Evolutionary conservation across 2,113 vertebrate genomes (phyloP), one percentile per base, ranked within the genome.

Genomic region (Chaenogobius annularis): DNA sequence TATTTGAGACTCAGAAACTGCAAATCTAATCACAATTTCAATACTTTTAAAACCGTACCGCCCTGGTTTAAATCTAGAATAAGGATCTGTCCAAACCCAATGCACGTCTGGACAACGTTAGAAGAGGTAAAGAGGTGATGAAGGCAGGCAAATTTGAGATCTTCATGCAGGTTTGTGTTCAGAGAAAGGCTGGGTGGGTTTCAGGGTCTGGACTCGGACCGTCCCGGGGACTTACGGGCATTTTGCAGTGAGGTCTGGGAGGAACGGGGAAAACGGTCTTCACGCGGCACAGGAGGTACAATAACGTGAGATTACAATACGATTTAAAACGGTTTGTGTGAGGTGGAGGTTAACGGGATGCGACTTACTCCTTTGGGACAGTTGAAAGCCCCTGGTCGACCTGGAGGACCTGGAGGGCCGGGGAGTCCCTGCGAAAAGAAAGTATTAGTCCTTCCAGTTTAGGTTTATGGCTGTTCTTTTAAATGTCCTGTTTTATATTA

Each of bases 231-330:
- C 97, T 96, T 95, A 98, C 97, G 0, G 93, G 86, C 10, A 87
- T 94, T 92, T 99, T 99, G 94, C 97, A 98, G 77, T 96, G 94
- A 10, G 95, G 97, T 82, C 97, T 94, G 78, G 92, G 91, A 79
- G 96, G 93, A 46, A 98, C 58, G 65, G 96, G 96, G 81, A 96
- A 97, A 87, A 98, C 93, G 4, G 94, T 94, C 97, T 99, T 77
- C 68, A 88, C 75, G 85, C 68, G 71, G 52, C 54, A 81, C 72
- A 78, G 69, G 83, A 22, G 17, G 50, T n/a, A 66, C 12, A 87
- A 75, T 65, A 80, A 1, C 44, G 7, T 52, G 11, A 19, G 5
- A 26, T 22, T 20, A 58, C 5, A 2, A 71, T 11, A 59, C 0
- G 61, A 9, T 22, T 66, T 11, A 14, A 14, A 47, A 15, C 26